Conservation (phyloP, 2,888 invertebrate species). For the Leptopilina drosophilae region DNA sequence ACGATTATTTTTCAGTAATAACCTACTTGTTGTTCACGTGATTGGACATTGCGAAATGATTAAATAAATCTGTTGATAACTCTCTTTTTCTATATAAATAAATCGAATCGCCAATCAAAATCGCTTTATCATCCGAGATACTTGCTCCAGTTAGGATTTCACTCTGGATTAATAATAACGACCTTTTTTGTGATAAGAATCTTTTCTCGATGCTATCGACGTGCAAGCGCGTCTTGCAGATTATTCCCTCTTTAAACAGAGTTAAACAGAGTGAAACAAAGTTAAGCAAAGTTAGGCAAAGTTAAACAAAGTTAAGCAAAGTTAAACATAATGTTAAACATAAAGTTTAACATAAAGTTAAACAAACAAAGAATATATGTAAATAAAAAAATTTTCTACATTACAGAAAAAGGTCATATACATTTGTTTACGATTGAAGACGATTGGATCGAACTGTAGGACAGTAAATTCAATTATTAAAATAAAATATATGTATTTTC, state of each 20-base stretch:
- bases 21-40: not conserved
- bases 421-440: too few species aligned
- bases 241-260: not conserved
- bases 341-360: too few species aligned
- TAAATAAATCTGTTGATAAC: conserved; percentile 30
- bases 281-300: too few species aligned
- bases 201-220: not conserved
- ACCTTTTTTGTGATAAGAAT: conserved; percentile 19
- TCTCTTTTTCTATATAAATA: conserved; percentile 21
- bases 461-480: conserved; percentile 4
- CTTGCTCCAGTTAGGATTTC: conserved; percentile 17
- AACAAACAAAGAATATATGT: not conserved
- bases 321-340: too few species aligned
- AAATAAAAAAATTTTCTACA: not conserved
- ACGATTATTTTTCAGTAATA: conserved; percentile 12
- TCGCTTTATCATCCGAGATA: conserved; percentile 29
- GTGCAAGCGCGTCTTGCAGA: not conserved
- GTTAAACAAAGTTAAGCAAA: too few species aligned
- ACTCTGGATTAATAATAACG: conserved; percentile 20
- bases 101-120: conserved; percentile 24
- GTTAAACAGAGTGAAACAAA: too few species aligned
- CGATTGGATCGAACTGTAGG: not conserved
- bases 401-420: too few species aligned
- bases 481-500: not conserved
- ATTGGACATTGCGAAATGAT: conserved; percentile 16